Evolutionary conservation across 2,888 invertebrate species (phyloP), one percentile per base, ranked within the genome.

Genomic region (Muscina levida): DNA sequence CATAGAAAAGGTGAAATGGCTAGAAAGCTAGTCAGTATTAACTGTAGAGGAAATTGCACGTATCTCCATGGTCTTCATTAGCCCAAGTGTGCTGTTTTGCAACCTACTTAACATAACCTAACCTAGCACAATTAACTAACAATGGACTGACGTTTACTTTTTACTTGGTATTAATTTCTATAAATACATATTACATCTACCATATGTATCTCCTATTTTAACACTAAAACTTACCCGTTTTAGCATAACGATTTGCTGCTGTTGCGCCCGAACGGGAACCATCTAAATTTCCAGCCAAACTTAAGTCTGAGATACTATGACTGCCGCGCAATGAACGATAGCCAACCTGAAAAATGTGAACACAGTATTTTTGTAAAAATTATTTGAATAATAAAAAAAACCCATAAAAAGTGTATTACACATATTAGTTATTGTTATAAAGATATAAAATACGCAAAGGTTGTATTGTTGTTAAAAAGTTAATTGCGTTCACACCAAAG

Each of bases 241-340:
- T 92, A 0, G 91, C 91, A 42, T 92, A 88, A 73, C 92, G 91
- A 26, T 91, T 91, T 2, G 86, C 83, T 11, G 88, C 84, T 37
- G 83, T 84, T 62, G 75, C 62, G 6, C 82, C 81, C 26, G 86
- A 81, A 73, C 90, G 84, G 15, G 89, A 85, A 26, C 88, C 88
- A 57, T 92, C 90, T 71, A 88, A 84, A 83, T 89, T 90, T 19
- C 89, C 91, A 0, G 93, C 93, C 87, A 95, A 94, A 84, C 95
- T 96, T 26, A 97, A 92, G 88, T 97, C 97, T 83, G 95, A 95
- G 79, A 96, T 96, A 78, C 96, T 97, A 89, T 97, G 96, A 88
- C 96, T 97, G 85, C 95, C 93, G 87, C 95, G 95, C 79, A 97
- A 91, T 48, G 96, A 95, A 81, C 94, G 93, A 89, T 94, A 94